Percentiles rank a stretch among this genome's conserved stretches.
phyloP scores from a whole-genome alignment of 2,797 vertebrate species.

The Eulemur albifrons region DNA sequence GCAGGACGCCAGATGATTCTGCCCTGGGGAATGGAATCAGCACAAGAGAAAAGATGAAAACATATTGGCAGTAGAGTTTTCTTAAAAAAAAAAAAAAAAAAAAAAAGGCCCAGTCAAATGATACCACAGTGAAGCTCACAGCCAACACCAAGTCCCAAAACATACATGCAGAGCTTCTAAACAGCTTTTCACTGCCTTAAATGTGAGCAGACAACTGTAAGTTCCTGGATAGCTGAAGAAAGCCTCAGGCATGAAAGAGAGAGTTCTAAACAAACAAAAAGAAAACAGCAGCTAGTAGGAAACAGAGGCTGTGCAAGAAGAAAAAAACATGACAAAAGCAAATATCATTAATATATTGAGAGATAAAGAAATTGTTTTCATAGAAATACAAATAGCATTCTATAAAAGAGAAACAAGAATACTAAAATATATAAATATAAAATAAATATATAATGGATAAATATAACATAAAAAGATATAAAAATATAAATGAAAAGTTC shows the following conservation, averaged over 20 bases:
- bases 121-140: background rate
- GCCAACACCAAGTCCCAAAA: background rate
- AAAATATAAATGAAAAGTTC: constrained; percentile 9
- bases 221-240: constrained; percentile 9
- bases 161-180: background rate
- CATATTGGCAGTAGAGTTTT: background rate
- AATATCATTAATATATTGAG: background rate
- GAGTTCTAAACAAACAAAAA: constrained; percentile 17
- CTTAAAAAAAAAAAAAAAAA: background rate
- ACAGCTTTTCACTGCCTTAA: background rate
- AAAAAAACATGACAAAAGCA: background rate
- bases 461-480: background rate
- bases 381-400: background rate
- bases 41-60: background rate
- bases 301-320: background rate
- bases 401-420: background rate
- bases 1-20: background rate
- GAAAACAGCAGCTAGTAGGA: background rate
- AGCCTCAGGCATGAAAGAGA: background rate
- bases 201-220: background rate
- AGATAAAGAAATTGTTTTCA: background rate
- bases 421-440: background rate
- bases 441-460: background rate
- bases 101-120: background rate
- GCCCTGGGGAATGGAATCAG: background rate